Evolutionary conservation across 1,140 invertebrate species (phyloP), one percentile per base, ranked within the genome.

Genomic region (Ceratitis capitata): DNA sequence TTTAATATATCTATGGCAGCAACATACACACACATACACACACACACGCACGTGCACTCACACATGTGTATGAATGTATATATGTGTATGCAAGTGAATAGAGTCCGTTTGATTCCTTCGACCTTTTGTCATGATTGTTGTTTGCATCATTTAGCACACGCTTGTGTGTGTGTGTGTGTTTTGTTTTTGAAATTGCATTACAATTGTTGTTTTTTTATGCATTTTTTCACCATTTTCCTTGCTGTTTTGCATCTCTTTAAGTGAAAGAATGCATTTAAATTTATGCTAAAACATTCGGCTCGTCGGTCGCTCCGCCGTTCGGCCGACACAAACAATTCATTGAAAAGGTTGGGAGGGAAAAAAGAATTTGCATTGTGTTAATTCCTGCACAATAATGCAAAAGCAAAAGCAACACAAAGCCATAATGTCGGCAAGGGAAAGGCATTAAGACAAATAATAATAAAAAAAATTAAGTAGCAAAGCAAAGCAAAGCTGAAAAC

Each of bases 221-320:
- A 4, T 78, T 3, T 23, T 45, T 23, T 45, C 12, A 16, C 26
- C 26, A 29, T 61, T 61, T n/a, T 6, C 26, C 5, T 45, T 42
- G 69, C n/a, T 26, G n/a, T 78, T 78, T 26, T 47, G 69, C 69
- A 78, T 45, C 69, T 42, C 69, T 78, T n/a, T 42, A 26, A 78
- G 39, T 78, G 69, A 78, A 78, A 45, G 16, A 78, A 78, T 78
- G 69, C 69, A 78, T 78, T 78, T 78, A 78, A 78, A 78, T 78
- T 78, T 42, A 45, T 45, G 35, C 39, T 45, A 42, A 78, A 78
- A 78, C 69, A n/a, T n/a, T 23, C 39, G 39, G 2, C 35, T 23
- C 51, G 39, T 45, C 39, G 45, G 45, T 78, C 45, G 69, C 39
- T n/a, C n/a, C n/a, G n/a, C n/a, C n/a, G n/a, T n/a, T n/a, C n/a